These are phyloP conservation scores for Nephrotoma appendiculata DNA, from an alignment of 2,888 invertebrate genomes.

Conservation along the genomic window DNA sequence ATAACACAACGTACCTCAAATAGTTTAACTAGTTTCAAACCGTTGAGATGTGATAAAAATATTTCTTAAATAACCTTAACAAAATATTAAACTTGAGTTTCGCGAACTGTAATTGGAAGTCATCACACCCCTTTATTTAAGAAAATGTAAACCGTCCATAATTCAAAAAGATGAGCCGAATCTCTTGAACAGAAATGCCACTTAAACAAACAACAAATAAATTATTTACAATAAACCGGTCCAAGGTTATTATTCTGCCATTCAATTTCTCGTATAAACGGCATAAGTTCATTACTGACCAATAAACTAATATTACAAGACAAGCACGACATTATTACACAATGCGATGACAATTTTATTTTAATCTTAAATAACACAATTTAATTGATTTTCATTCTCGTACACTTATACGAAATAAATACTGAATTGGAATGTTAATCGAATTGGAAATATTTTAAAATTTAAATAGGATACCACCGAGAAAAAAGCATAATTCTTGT, in stretches of 20 bases:
- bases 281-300: neutral
- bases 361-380: neutral
- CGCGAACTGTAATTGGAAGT: too few relatives aligned
- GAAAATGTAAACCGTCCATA: too few relatives aligned
- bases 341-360: neutral
- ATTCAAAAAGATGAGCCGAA: neutral
- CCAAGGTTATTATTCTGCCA: neutral
- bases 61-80: too few relatives aligned
- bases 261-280: neutral
- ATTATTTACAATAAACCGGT: neutral
- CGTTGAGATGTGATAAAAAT: too few relatives aligned
- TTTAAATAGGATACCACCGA: neutral
- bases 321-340: neutral
- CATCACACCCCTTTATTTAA: too few relatives aligned
- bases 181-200: neutral
- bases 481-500: neutral
- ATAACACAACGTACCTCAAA: too few relatives aligned
- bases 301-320: neutral
- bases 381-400: neutral
- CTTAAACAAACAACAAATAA: neutral
- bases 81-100: too few relatives aligned
- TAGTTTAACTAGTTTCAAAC: too few relatives aligned
- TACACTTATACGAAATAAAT: neutral
- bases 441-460: neutral
- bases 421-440: neutral